Evolutionary conservation across 2,888 invertebrate genomes (phyloP), one percentile per base, ranked within the genome.

Genomic region (Macrosoma leucophasiata): DNA sequence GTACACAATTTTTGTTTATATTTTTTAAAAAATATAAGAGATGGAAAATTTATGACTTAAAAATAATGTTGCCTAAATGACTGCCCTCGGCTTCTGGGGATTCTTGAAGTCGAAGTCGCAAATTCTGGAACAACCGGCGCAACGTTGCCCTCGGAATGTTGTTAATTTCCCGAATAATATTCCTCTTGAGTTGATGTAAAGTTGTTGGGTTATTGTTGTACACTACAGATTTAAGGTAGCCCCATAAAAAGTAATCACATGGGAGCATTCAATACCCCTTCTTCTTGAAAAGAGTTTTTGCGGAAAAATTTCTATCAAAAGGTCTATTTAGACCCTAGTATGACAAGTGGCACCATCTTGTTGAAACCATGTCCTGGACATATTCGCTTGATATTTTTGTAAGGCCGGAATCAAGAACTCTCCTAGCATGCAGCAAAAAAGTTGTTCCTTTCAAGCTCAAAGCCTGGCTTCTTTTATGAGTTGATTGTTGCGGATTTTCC

Each of bases 211-310:
- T 42, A 39, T 45, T 39, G 29, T 45, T 37, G 33, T 45, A 35
- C 26, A 41, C 36, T n/a, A 36, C 36, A 24, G 36, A 42, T 40
- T 46, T 46, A 28, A 45, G 42, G 42, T 41, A 39, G 27, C 42
- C 45, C 39, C 30, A 46, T 27, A 45, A 23, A 45, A 40, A 37
- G 25, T 33, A 36, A 25, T 25, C 20, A 14, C 25, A 18, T 25
- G 25, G 13, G 20, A 26, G 13, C 26, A 31, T 36, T 36, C 21
- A 30, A 30, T 36, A 25, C 30, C 25, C 5, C 26, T 27, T 27
- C 31, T 24, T 36, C 32, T 32, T 9, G 28, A 32, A 28, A 32
- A 27, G 14, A 32, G 32, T 37, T 37, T 32, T 32, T 28, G 24
- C n/a, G 25, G 32, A 19, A 28, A 32, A 11, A 33, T 21, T 12